Conservation (phyloP, 2,888 invertebrate species). For the Electrophaes corylata region DNA sequence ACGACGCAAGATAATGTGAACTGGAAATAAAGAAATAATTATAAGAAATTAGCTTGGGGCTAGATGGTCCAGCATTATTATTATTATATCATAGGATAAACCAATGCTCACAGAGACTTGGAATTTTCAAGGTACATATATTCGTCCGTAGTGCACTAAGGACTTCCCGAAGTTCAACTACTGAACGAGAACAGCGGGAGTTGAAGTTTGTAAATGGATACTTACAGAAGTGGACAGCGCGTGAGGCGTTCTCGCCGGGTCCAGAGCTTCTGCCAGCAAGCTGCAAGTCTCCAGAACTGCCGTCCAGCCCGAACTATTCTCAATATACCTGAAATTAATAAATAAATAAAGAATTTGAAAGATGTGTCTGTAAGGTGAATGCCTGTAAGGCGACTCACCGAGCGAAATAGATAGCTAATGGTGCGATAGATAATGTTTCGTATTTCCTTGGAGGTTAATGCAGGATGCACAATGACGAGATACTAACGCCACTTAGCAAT, state of each 20-base stretch:
- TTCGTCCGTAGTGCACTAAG: no score
- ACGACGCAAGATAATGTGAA: conserved; percentile 72
- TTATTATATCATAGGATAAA: no score
- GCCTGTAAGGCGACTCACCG: conserved; percentile 30
- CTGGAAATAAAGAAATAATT: conserved; percentile 53
- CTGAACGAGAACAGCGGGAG: no score
- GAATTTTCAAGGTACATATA: no score
- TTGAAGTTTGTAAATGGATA: conserved; percentile 30
- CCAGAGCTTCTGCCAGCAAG: conserved; percentile 65
- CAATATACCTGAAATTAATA: conserved; percentile 62
- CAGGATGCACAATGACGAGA: no score
- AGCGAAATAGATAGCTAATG: conserved; percentile 84
- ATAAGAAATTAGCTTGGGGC: no score
- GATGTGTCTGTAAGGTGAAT: no score
- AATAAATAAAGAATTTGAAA: neutral
- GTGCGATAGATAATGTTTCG: conserved; percentile 75
- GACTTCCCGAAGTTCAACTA: no score
- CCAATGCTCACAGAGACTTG: no score
- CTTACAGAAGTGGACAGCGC: conserved; percentile 68
- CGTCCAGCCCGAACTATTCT: conserved; percentile 69
- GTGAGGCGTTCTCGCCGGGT: conserved; percentile 73
- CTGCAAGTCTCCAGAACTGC: conserved; percentile 70
- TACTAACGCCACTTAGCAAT: no score
- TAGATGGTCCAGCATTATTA: no score
- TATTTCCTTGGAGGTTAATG: conserved; percentile 74